Evolutionary conservation across 2,113 vertebrate species (phyloP).

Genomic region (Micronycteris hirsuta): DNA sequence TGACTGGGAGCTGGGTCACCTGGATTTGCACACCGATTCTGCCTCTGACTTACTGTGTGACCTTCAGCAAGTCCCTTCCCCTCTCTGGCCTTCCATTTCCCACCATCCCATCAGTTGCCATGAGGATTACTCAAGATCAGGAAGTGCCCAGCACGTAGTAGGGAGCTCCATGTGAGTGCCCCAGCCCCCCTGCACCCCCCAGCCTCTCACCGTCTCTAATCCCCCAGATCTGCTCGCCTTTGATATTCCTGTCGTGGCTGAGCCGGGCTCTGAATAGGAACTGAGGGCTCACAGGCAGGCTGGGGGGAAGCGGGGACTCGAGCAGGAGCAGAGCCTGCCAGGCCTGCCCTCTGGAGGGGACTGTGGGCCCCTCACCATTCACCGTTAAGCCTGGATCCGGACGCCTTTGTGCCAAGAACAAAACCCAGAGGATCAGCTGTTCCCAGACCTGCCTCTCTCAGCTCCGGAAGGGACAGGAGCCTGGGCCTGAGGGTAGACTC

Average conservation of each 20-base stretch:
- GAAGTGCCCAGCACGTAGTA: neutral
- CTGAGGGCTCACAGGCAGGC: neutral
- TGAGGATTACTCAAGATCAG: neutral
- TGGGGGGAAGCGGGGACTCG: neutral
- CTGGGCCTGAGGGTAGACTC: neutral
- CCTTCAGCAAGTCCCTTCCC: neutral
- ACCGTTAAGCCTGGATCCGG: constrained; percentile 57
- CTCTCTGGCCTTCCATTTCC: neutral
- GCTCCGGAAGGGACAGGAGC: constrained; percentile 20
- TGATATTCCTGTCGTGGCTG: neutral
- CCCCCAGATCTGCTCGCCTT: neutral
- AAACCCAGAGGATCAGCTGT: constrained; percentile 54
- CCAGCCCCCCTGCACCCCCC: neutral
- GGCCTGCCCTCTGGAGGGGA: neutral
- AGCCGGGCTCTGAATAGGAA: neutral
- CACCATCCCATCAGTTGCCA: fast-evolving
- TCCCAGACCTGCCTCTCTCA: constrained; percentile 51
- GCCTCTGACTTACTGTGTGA: neutral
- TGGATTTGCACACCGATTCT: neutral
- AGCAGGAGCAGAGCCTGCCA: neutral
- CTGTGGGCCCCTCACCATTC: neutral
- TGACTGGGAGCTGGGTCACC: neutral
- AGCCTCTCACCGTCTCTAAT: neutral
- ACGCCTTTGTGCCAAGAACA: constrained; percentile 64
- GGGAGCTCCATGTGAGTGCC: neutral